Base-by-base conservation (phyloP, 2,888 invertebrate genomes). In the Andrena hattorfiana region DNA sequence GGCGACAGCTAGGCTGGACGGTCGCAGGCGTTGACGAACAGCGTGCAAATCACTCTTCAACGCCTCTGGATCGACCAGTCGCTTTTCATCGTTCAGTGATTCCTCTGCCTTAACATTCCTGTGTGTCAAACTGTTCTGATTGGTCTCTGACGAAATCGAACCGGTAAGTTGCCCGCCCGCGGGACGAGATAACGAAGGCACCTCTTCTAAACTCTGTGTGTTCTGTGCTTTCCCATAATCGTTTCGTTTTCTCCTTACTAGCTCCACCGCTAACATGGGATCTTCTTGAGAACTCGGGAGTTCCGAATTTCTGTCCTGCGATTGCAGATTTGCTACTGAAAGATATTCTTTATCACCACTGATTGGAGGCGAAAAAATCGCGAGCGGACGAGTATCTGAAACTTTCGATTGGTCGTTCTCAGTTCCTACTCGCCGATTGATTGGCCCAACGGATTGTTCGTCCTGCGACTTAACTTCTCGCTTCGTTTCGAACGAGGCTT, bases 181-280 rank as follows among this genome's bases (percentile, higher is more conserved):
- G 23, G 32, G 16, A 10, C 20, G 20, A 16, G 32, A 10, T 2
- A 35, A 35, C 7, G 23, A 10, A 42, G 16, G n/a, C 23, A 35
- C 10, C 5, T 35, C n/a, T 0, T 4, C 8, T 2, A 54, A 23
- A 1, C 48, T 32, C 8, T 13, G 20, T 13, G 30, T 51, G 2
- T 23, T 35, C 1, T 23, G 3, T 1, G 35, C 10, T 13, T 60
- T 70, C 2, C 16, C 26, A 6, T 30, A 30, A 59, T 78, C 49
- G 49, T 81, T 51, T 28, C 81, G 81, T 13, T 80, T 73, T 5
- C 51, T 81, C 7, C 81, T 59, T 35, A 80, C 74, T n/a, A 81
- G 48, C 13, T 60, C 66, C 13, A 64, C 70, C 1, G 80, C 51
- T 16, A 77, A 4, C 60, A 71, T 48, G 8, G 64, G 28, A 28